Evolutionary conservation across 2,113 vertebrate genomes (phyloP).

Genomic region (Procavia capensis): DNA sequence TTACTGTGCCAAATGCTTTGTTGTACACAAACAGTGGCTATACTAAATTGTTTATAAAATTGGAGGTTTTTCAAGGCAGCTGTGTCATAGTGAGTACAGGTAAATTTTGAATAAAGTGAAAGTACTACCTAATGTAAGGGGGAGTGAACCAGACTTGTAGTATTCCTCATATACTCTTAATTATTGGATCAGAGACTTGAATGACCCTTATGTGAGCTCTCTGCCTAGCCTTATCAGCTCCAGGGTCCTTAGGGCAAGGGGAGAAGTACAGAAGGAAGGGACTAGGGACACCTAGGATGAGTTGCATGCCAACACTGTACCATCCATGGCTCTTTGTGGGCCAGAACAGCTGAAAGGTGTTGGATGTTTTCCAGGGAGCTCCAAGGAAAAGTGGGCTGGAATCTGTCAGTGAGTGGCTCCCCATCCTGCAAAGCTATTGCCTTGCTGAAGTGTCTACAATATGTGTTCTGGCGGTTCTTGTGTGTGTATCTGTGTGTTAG

Average conservation of each 20-base stretch:
- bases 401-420: not conserved
- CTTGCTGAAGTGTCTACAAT: not conserved
- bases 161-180: not conserved
- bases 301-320: not conserved
- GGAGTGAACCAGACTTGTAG: not conserved
- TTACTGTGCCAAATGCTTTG: not conserved
- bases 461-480: not conserved
- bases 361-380: not conserved
- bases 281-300: not conserved
- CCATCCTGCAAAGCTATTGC: not conserved
- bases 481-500: not conserved
- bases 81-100: not conserved
- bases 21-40: not conserved
- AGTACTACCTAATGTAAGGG: not conserved
- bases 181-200: not conserved
- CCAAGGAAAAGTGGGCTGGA: not conserved
- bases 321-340: not conserved
- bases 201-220: not conserved
- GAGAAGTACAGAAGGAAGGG: not conserved
- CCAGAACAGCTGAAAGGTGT: not conserved
- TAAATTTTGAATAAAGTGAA: not conserved
- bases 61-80: not conserved
- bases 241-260: not conserved
- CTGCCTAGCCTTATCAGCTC: not conserved
- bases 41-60: not conserved